Conservation (phyloP, 2,113 vertebrate genomes). For the Crotalus tigris region DNA sequence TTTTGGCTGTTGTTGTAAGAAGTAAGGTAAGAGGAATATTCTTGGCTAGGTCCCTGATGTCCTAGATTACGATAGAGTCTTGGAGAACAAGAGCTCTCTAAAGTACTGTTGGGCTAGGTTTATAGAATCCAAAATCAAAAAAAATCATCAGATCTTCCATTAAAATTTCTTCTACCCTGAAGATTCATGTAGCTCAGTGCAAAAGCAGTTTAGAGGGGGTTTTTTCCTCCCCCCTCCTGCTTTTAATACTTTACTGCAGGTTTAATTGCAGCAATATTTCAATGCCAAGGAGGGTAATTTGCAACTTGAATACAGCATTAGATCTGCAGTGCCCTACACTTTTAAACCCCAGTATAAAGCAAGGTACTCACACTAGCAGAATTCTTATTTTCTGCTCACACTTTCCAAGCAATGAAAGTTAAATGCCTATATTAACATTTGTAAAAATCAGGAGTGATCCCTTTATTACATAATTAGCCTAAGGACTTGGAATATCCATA, state of each 20-base stretch:
- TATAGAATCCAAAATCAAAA: conserved; percentile 42
- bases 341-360: conserved; percentile 61
- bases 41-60: neutral
- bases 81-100: neutral
- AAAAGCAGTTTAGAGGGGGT: conserved; percentile 46
- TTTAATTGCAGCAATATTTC: conserved; percentile 66
- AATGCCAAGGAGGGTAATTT: conserved; percentile 67
- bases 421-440: conserved; percentile 65
- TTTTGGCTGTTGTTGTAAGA: neutral
- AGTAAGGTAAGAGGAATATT: neutral
- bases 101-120: conserved; percentile 12
- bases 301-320: conserved; percentile 62
- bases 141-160: conserved; percentile 10
- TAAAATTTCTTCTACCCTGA: conserved; percentile 19
- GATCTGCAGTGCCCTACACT: conserved; percentile 53
- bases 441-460: conserved; percentile 67
- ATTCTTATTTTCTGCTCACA: conserved; percentile 64
- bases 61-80: neutral
- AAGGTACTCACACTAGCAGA: conserved; percentile 47
- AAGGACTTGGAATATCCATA: conserved; percentile 37
- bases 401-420: conserved; percentile 66
- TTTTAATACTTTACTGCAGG: conserved; percentile 61
- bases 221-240: conserved; percentile 19
- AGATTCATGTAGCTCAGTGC: conserved; percentile 35
- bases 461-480: conserved; percentile 62